Percentiles rank a stretch among this genome's conserved stretches.
Evolutionary conservation across 2,113 vertebrate species (phyloP).

Genomic region (Callocephalon fimbriatum): DNA sequence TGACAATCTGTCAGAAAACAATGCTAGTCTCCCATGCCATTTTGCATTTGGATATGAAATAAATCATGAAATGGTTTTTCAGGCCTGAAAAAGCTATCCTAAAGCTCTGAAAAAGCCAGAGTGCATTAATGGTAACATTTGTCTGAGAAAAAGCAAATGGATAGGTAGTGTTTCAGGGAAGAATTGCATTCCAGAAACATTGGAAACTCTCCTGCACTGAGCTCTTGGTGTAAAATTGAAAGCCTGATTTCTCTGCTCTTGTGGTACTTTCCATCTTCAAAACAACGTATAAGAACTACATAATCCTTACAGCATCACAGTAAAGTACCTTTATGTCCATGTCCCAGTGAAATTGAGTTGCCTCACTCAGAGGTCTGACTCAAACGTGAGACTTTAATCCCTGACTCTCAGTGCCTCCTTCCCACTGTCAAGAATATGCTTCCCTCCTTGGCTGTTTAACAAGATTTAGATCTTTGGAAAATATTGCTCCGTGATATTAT

Average conservation of each 20-base stretch:
- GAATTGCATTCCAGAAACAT: neutral
- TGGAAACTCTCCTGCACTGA: neutral
- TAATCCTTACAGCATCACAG: neutral
- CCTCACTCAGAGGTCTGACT: neutral
- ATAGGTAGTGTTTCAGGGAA: neutral
- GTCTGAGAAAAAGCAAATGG: neutral
- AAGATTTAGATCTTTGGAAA: neutral
- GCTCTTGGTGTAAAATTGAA: neutral
- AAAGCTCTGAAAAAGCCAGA: neutral
- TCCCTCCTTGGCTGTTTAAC: neutral
- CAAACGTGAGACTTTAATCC: neutral
- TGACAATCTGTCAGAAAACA: conserved; percentile 61
- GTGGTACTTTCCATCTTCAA: neutral
- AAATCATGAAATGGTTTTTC: neutral
- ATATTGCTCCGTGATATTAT: neutral
- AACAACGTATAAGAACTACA: neutral
- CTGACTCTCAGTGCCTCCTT: neutral
- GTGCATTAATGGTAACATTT: neutral
- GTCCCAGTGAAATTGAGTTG: neutral
- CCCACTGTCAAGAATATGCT: neutral
- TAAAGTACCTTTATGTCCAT: neutral
- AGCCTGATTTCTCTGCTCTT: neutral
- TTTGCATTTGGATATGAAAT: conserved; percentile 40
- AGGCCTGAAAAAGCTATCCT: neutral
- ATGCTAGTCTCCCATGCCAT: neutral